A percentile compares a stretch with the other conserved stretches of the same genome.
Conservation (phyloP, 2,113 vertebrate species). For the Lonchura striata region DNA sequence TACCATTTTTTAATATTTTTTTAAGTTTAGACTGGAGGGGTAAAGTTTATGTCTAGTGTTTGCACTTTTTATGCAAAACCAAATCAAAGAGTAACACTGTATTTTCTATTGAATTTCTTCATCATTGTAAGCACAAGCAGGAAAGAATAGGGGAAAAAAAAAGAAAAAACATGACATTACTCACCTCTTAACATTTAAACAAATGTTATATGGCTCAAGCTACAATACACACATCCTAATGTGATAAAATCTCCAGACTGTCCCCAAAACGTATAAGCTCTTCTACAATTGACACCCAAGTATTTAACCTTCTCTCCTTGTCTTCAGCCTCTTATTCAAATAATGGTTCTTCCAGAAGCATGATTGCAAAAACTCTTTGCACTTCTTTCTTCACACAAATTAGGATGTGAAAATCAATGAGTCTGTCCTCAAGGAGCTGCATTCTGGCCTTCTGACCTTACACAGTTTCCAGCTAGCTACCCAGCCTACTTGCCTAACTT, state of each 20-base stretch:
- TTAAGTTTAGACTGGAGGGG: not conserved
- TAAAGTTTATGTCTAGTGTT: not conserved
- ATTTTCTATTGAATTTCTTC: not conserved
- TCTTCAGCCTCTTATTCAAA: not conserved
- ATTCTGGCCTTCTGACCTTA: constrained; percentile 22
- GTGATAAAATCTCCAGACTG: not conserved
- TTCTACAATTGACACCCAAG: not conserved
- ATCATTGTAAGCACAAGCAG: not conserved
- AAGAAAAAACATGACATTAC: accelerated
- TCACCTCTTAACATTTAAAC: not conserved
- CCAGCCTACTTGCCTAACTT: not conserved
- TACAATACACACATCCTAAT: not conserved
- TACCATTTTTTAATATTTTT: not conserved
- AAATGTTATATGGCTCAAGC: not conserved
- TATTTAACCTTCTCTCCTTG: not conserved
- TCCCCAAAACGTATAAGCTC: not conserved
- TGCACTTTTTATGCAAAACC: not conserved
- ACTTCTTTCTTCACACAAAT: not conserved
- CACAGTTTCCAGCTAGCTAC: not conserved
- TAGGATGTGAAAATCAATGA: not conserved
- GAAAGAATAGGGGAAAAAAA: accelerated
- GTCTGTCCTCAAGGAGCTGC: not conserved
- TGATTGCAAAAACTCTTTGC: not conserved
- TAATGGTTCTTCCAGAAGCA: not conserved
- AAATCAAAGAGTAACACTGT: not conserved